Conservation (phyloP, 30 jellyfish, hydroid and myxozoan species). For the Aurelia aurita complex sp. Pacific region DNA sequence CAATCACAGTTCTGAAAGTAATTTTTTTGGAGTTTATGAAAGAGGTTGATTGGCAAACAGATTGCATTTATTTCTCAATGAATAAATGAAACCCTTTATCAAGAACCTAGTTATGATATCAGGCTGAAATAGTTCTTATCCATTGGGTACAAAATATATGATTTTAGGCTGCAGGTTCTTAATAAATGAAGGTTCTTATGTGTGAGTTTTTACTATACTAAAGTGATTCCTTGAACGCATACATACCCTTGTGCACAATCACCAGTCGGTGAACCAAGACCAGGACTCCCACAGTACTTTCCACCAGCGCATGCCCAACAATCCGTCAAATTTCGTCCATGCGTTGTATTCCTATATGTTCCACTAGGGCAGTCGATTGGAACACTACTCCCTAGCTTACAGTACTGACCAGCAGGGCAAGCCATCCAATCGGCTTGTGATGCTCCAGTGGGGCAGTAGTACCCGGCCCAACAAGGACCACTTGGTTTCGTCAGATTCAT, state of each 20-base stretch:
- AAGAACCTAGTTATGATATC: no score
- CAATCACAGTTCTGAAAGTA: no score
- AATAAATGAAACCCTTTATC: no score
- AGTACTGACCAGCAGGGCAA: conserved; percentile 92
- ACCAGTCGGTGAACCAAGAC: conserved; percentile 87
- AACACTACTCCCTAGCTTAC: conserved; percentile 55
- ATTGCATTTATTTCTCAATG: no score
- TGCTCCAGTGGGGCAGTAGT: conserved; percentile 92
- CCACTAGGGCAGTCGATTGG: conserved; percentile 92
- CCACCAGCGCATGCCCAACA: conserved; percentile 98
- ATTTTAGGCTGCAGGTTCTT: no score
- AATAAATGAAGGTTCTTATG: no score
- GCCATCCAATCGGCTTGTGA: conserved; percentile 73
- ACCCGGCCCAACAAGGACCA: conserved; percentile 98
- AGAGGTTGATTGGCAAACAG: no score
- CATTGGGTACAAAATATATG: no score
- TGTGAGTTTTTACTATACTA: no score
- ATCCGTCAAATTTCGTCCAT: conserved; percentile 81
- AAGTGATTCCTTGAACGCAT: no score
- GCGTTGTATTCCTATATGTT: conserved; percentile 82
- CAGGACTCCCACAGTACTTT: conserved; percentile 85
- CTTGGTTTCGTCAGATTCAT: conserved; percentile 79
- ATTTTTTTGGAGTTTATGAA: no score
- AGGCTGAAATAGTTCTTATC: no score
- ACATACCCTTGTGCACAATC: conserved; percentile 96